Percentiles rank a stretch among this genome's conserved stretches.
Evolutionary conservation across 2,113 vertebrate species (phyloP).

Genomic region (Rallus limicola): DNA sequence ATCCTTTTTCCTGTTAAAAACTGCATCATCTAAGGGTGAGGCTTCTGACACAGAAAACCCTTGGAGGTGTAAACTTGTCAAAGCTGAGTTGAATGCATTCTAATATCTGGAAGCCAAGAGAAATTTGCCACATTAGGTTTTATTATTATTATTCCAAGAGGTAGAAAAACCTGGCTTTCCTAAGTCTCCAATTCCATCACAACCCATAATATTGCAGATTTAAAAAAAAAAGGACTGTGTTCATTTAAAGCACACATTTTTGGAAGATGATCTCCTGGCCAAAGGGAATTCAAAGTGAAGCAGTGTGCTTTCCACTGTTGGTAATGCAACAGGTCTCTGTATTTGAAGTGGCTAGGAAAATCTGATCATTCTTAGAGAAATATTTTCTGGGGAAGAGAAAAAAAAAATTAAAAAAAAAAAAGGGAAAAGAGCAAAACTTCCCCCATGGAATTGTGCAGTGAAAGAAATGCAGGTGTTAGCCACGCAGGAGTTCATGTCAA

Average conservation of each 20-base stretch:
- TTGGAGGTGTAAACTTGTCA: not conserved
- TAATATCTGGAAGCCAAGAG: not conserved
- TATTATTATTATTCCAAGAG: not conserved
- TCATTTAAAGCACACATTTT: not conserved
- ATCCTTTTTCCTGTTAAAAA: not conserved
- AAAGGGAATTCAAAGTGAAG: not conserved
- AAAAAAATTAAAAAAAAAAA: not conserved
- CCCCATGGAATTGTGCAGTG: slow-evolving; percentile 15
- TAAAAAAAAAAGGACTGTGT: not conserved
- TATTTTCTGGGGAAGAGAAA: slow-evolving; percentile 22
- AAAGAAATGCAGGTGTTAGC: slow-evolving; percentile 70
- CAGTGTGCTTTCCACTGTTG: not conserved
- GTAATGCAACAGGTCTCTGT: slow-evolving; percentile 40
- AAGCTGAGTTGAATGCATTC: not conserved
- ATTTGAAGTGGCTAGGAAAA: not conserved
- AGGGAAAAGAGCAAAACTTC: slow-evolving; percentile 4
- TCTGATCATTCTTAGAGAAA: slow-evolving; percentile 49
- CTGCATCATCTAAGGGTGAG: not conserved
- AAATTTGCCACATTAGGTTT: not conserved
- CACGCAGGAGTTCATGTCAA: slow-evolving; percentile 54
- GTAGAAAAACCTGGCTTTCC: not conserved
- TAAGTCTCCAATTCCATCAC: not conserved
- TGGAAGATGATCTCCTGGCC: not conserved
- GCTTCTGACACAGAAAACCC: not conserved
- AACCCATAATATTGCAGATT: not conserved